Percentiles rank a stretch among this genome's conserved stretches.
Evolutionary conservation across 2,888 invertebrate genomes (phyloP).

Genomic region (Megastigmus dorsalis): DNA sequence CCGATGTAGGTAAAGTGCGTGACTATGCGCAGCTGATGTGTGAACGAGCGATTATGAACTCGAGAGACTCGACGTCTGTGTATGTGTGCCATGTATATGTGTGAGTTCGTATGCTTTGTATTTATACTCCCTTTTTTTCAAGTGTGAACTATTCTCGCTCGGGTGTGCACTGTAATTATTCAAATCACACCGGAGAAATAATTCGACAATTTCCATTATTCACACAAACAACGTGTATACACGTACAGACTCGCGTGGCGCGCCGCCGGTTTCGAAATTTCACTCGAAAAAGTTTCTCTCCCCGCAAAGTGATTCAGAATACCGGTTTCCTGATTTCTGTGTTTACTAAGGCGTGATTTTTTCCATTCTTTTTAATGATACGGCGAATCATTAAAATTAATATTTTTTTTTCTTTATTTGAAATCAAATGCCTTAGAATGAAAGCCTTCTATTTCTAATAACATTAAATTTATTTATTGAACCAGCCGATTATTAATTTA

Average conservation of each 20-base stretch:
- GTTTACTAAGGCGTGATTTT: too few species aligned
- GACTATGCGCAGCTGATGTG: slow-evolving; percentile 63
- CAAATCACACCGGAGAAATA: slow-evolving; percentile 42
- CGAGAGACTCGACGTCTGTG: neutral
- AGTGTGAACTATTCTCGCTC: slow-evolving; percentile 37
- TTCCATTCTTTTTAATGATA: too few species aligned
- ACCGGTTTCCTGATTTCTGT: too few species aligned
- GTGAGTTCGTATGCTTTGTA: slow-evolving; percentile 8
- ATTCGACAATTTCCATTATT: slow-evolving; percentile 47
- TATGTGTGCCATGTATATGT: neutral
- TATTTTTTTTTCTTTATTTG: too few species aligned
- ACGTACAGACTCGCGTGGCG: slow-evolving; percentile 22
- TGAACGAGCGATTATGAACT: slow-evolving; percentile 57
- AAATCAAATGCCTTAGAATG: too few species aligned
- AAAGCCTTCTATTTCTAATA: too few species aligned
- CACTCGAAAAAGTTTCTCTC: slow-evolving; percentile 4
- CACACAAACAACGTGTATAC: slow-evolving; percentile 20
- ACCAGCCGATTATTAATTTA: too few species aligned
- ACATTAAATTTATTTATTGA: too few species aligned
- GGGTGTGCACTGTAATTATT: slow-evolving; percentile 45
- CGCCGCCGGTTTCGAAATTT: neutral
- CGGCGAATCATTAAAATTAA: too few species aligned
- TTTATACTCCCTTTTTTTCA: slow-evolving; percentile 8
- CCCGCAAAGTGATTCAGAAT: neutral
- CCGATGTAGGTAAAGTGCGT: slow-evolving; percentile 51